phyloP scores from a whole-genome alignment of 1,140 invertebrate species.

The Drosophila bocqueti region DNA sequence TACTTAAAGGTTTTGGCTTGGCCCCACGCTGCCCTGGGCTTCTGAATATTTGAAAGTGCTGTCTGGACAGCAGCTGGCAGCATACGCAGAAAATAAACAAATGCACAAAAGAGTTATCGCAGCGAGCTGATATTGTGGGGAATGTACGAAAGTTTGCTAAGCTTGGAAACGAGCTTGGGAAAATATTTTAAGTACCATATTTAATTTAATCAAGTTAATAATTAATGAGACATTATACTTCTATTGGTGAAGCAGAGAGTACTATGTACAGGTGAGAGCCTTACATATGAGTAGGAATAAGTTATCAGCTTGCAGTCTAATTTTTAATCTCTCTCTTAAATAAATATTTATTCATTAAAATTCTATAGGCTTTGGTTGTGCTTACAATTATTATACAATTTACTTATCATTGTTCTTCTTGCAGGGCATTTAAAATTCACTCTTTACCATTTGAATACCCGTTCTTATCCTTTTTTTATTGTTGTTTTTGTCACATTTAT shows the following conservation, averaged over 20 bases:
- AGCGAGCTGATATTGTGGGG: not conserved
- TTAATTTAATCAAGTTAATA: not conserved
- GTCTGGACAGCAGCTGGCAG: constrained; percentile 36
- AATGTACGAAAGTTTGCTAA: not conserved
- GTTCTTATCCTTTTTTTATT: constrained; percentile 43
- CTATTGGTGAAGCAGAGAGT: not conserved
- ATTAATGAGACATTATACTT: not conserved
- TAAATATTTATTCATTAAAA: not conserved
- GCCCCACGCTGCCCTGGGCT: not conserved
- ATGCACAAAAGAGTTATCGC: constrained; percentile 16
- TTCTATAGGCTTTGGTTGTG: not conserved
- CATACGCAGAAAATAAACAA: constrained; percentile 26
- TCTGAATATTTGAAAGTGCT: constrained; percentile 28
- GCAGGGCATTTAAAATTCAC: constrained; percentile 4
- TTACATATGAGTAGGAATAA: not conserved
- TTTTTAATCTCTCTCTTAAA: not conserved
- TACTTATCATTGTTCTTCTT: not conserved
- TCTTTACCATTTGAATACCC: not conserved
- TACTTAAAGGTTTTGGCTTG: constrained; percentile 47
- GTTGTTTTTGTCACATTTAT: constrained; percentile 61
- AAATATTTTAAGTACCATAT: not conserved
- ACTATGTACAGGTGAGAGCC: not conserved
- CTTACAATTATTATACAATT: not conserved
- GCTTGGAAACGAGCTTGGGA: too few species aligned
- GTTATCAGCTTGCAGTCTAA: not conserved